Evolutionary conservation across 2,888 invertebrate species (phyloP).

Genomic region (Abrostola triplasia): DNA sequence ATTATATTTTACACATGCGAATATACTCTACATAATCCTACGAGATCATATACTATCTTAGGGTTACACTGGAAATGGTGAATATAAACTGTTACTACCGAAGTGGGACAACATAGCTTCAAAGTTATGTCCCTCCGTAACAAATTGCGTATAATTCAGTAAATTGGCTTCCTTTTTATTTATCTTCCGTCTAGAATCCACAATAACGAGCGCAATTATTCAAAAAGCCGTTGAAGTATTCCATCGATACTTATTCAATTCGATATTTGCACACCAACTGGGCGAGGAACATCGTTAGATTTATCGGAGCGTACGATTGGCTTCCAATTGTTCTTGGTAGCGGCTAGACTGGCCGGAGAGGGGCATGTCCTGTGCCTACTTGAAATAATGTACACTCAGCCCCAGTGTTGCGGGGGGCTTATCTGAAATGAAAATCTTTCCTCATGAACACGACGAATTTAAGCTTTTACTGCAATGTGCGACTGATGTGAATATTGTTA

Average conservation of each 20-base stretch:
- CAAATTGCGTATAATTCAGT: slow-evolving; percentile 36
- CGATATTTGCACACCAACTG: slow-evolving; percentile 46
- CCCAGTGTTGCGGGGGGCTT: slow-evolving; percentile 25
- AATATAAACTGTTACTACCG: neutral
- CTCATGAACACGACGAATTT: slow-evolving; percentile 46
- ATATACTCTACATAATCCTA: neutral
- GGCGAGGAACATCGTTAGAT: slow-evolving; percentile 52
- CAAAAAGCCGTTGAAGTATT: slow-evolving; percentile 36
- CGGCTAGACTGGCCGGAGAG: slow-evolving; percentile 33
- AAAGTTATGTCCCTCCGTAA: slow-evolving; percentile 9
- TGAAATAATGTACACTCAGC: slow-evolving; percentile 48
- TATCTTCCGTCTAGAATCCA: slow-evolving; percentile 26
- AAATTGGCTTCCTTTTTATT: slow-evolving; percentile 42
- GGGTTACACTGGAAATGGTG: neutral
- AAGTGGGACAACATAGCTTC: slow-evolving; percentile 8
- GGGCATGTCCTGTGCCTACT: slow-evolving; percentile 40
- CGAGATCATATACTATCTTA: neutral
- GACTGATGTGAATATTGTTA: neutral
- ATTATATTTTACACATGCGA: neutral
- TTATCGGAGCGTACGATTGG: slow-evolving; percentile 60
- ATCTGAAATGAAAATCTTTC: slow-evolving; percentile 53
- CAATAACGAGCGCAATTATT: slow-evolving; percentile 49
- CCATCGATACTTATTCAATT: slow-evolving; percentile 53
- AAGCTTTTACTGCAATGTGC: slow-evolving; percentile 36
- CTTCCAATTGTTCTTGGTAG: slow-evolving; percentile 54